Percentiles rank a stretch among this genome's conserved stretches.
Conservation (phyloP, 2,113 vertebrate genomes). For the Holacanthus passer region DNA sequence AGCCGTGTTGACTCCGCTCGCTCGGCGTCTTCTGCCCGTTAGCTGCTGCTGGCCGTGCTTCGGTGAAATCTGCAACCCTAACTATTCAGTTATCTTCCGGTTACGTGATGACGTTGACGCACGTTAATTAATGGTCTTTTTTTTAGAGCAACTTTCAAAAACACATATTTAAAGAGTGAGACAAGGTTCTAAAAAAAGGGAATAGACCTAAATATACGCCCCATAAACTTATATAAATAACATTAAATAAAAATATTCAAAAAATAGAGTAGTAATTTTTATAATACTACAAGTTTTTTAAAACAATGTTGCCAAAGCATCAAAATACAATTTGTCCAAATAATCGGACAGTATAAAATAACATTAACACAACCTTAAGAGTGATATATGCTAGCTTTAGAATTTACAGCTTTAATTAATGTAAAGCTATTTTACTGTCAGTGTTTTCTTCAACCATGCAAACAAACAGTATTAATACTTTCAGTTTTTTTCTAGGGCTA, state of each 20-base stretch:
- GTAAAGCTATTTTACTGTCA: background rate
- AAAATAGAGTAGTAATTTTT: background rate
- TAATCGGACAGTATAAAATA: too few species aligned
- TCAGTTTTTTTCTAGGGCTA: too few species aligned
- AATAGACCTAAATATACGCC: background rate
- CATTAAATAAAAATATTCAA: too few species aligned
- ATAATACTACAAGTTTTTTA: too few species aligned
- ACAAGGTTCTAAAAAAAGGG: background rate
- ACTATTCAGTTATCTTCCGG: conserved; percentile 35
- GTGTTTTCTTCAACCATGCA: background rate
- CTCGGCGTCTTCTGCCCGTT: conserved; percentile 26
- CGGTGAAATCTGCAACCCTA: conserved; percentile 28
- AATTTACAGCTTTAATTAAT: background rate
- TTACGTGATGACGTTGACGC: conserved; percentile 48
- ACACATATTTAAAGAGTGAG: background rate
- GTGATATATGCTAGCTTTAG: too few species aligned
- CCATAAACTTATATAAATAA: background rate
- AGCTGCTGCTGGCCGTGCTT: conserved; percentile 31
- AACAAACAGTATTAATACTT: background rate
- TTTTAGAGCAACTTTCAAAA: background rate
- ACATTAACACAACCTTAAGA: too few species aligned
- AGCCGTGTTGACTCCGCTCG: background rate
- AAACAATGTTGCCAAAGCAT: too few species aligned
- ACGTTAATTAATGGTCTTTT: background rate
- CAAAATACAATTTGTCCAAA: background rate